These are phyloP conservation scores for Microplitis demolitor DNA, from an alignment of 1,140 invertebrate genomes.

Conservation along the genomic window DNA sequence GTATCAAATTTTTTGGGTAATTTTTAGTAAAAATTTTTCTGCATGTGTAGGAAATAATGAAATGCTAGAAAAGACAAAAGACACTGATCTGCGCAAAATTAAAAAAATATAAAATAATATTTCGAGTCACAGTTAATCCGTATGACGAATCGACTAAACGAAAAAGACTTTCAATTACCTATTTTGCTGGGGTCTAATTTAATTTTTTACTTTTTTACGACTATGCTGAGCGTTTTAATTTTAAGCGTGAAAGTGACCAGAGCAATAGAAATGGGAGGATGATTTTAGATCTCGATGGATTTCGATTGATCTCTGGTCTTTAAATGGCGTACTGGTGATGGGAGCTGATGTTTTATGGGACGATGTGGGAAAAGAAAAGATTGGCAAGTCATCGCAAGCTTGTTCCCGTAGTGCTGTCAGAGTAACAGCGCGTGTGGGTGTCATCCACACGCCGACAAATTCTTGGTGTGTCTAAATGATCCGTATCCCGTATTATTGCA, in stretches of 20 bases:
- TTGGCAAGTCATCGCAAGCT: too few species aligned
- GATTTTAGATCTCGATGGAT: background rate
- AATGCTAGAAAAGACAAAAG: background rate
- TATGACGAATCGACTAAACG: background rate
- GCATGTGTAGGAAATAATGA: background rate
- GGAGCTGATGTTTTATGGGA: too few species aligned
- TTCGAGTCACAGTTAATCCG: too few species aligned
- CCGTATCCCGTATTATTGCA: background rate
- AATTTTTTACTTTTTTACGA: constrained; percentile 2
- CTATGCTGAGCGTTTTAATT: constrained; percentile 1
- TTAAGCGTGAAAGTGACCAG: constrained; percentile 22
- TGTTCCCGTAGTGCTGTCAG: too few species aligned
- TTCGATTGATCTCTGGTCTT: background rate
- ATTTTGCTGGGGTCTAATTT: background rate
- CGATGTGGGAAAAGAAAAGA: too few species aligned
- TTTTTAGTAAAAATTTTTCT: too few species aligned
- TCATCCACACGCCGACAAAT: too few species aligned
- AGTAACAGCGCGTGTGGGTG: too few species aligned
- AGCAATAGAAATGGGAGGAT: background rate
- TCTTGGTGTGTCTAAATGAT: background rate
- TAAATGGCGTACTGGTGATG: background rate
- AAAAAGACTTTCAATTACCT: background rate
- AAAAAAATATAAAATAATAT: constrained; percentile 4
- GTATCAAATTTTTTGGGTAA: too few species aligned
- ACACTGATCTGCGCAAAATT: background rate